Base-by-base conservation (phyloP, 2,797 vertebrate species). In the Chaetophractus vellerosus region DNA sequence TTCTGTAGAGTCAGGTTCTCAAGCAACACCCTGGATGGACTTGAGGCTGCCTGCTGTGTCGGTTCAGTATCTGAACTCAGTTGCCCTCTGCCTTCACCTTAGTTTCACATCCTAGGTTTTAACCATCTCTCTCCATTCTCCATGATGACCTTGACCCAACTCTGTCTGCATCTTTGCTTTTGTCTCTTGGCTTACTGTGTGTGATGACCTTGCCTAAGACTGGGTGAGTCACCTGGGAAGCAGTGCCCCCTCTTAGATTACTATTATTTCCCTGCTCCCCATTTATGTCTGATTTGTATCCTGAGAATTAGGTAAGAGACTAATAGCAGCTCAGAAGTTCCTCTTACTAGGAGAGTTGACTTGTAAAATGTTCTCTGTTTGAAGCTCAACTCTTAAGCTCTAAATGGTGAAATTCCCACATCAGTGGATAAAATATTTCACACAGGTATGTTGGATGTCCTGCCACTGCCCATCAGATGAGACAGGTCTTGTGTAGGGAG, bases 211-310 rank as follows among this genome's bases (percentile, higher is more conserved):
- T 2, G 0, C 15, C 28, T 9, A 8, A 19, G 33, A 31, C 45
- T 9, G 5, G 21, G 31, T 69, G n/a, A 48, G 59, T 16, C 23
- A 12, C 0, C 0, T 0, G 15, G 9, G 38, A 2, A 26, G 24
- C 3, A 18, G 33, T 24, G 21, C 61, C 8, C 55, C 7, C 66
- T 52, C 55, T 14, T 61, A 64, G 9, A 11, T 59, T 64, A 28
- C 33, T 28, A 28, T 10, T 19, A 10, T 26, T 21, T 69, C 41
- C 38, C 36, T 19, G 31, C 50, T 28, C 12, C 1, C 24, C 24
- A 7, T 61, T 72, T 50, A 9, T 41, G 19, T 63, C 26, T 88
- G 26, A 55, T 24, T 19, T 31, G 2, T 26, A 5, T 24, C 61
- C 61, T 69, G 50, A 80, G 24, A 36, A 23, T 28, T 21, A 61